Base-by-base conservation (phyloP, 2,113 vertebrate species). In the Gila orcuttii region DNA sequence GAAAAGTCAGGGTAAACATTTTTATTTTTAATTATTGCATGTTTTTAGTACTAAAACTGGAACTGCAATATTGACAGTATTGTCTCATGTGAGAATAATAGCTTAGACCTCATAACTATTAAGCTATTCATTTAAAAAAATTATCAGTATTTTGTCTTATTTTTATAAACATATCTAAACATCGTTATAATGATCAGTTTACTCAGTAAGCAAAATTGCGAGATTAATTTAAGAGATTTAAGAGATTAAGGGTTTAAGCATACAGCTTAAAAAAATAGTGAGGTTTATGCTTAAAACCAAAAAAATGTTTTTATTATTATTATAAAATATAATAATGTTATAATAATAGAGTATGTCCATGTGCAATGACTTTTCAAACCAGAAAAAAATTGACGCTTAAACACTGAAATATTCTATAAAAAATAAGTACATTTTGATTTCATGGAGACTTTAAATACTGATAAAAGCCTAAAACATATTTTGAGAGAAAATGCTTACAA, bases 1-100 rank as follows among this genome's bases (percentile, higher is more conserved):
- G 93, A 95, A 96, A 87, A 96, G 96, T 25, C 6, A 80, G 68
- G 23, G 85, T 83, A 81, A 84, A 62, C 13, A 6, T n/a, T 42
- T 21, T 2, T 71, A 2, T 71, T 23, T 23, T 12, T 19, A 31
- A 6, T 52, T 9, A 55, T 19, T 21, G 25, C 68, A 71, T 33
- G 2, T 19, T 39, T 71, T 21, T 71, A 71, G 1, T 71, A 2
- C 68, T 39, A 69, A 69, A 69, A 36, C 15, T 25, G 33, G 2
- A 68, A 6, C 28, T 5, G 60, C 60, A 66, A 15, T 64, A 28
- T 28, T 64, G 25, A 13, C 11, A 64, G 2, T 28, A 64, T 64
- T 64, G 13, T 15, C 62, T 64, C 25, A 17, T 17, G 28, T 33
- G 31, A 68, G 2, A 68, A 68, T n/a, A 21, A 21, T 10, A 4